phyloP scores from a whole-genome alignment of 2,797 vertebrate genomes.

The Microctenopoma steveboyesi region DNA sequence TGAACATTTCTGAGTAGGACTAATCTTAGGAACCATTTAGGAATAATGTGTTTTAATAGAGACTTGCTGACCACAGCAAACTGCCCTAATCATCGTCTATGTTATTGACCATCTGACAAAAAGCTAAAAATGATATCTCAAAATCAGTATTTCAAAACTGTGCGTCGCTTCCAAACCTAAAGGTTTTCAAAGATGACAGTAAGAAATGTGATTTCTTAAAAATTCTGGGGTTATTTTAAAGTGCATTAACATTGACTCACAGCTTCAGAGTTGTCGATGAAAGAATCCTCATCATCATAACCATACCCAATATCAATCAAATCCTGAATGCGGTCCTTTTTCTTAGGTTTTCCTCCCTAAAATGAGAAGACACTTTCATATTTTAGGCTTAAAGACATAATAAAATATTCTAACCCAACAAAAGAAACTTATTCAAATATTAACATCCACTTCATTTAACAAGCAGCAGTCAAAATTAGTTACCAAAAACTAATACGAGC shows the following conservation, averaged over 20 bases:
- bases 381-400: not conserved
- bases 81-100: no score
- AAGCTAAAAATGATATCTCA: no score
- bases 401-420: no score
- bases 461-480: no score
- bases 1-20: not conserved
- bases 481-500: not conserved
- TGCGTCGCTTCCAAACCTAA: not conserved
- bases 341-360: slow-evolving; percentile 86
- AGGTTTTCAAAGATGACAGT: no score
- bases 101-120: no score
- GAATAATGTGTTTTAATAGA: no score
- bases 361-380: slow-evolving; percentile 13
- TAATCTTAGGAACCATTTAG: not conserved
- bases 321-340: slow-evolving; percentile 91
- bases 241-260: slow-evolving; percentile 80
- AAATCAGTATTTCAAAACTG: no score
- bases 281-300: slow-evolving; percentile 96
- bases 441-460: no score
- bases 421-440: not conserved
- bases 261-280: slow-evolving; percentile 98
- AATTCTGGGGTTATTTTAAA: not conserved
- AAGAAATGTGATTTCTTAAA: not conserved
- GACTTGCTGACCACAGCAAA: no score
- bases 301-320: slow-evolving; percentile 95